Percentiles rank a stretch among this genome's conserved stretches.
phyloP scores from a whole-genome alignment of 2,797 vertebrate species.

The Diglossa cyanea region DNA sequence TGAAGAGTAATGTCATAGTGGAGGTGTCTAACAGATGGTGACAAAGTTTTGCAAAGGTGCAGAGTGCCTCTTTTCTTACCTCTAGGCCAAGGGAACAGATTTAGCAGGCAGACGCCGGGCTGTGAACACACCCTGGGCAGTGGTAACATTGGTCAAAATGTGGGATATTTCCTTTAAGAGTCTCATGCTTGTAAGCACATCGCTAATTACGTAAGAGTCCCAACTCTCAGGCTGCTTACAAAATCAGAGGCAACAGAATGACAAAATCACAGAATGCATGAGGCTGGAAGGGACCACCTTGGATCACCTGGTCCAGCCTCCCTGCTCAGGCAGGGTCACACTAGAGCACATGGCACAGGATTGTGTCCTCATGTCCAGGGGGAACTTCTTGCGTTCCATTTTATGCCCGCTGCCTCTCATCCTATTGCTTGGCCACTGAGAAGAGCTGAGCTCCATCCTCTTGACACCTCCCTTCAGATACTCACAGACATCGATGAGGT shows the following conservation, averaged over 20 bases:
- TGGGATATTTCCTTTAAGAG: neutral
- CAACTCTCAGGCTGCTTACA: neutral
- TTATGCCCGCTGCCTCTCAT: fast-evolving
- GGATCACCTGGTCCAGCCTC: neutral
- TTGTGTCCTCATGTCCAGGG: neutral
- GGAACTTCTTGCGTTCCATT: neutral
- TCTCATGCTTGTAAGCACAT: neutral
- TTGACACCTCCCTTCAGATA: neutral
- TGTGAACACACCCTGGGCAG: neutral
- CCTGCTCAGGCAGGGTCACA: neutral
- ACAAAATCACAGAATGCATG: neutral
- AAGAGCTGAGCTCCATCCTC: neutral
- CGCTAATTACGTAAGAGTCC: neutral
- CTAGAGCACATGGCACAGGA: neutral
- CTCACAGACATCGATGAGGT: neutral
- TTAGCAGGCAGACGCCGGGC: neutral
- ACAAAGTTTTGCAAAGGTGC: neutral
- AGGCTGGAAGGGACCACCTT: no score
- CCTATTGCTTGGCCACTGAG: fast-evolving
- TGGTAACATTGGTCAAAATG: neutral
- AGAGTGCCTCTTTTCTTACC: neutral
- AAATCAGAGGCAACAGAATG: neutral
- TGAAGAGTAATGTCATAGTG: neutral
- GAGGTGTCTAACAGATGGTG: neutral
- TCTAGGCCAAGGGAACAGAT: neutral